Conservation (phyloP, 1,140 invertebrate genomes). For the Drosophila asahinai region DNA sequence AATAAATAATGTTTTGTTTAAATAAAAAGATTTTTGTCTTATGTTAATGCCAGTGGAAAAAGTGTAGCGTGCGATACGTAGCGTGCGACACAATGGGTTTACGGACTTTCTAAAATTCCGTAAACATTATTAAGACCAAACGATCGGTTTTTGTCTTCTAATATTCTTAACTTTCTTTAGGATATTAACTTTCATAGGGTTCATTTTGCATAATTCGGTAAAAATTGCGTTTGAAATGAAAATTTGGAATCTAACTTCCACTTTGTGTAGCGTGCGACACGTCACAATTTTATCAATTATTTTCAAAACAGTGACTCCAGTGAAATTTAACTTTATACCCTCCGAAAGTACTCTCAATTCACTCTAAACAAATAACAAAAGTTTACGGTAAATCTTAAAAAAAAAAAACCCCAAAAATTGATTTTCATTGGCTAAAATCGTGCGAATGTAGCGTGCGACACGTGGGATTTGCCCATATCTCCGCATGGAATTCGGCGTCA, state of each 20-base stretch:
- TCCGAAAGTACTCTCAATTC: slow-evolving; percentile 1
- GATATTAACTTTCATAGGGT: slow-evolving; percentile 1
- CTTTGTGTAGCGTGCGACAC: background rate
- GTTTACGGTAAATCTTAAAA: too few species aligned
- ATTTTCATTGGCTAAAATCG: too few species aligned
- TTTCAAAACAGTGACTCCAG: background rate
- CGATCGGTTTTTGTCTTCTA: background rate
- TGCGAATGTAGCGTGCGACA: slow-evolving; percentile 1
- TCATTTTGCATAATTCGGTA: background rate
- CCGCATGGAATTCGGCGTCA: too few species aligned
- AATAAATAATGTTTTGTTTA: too few species aligned
- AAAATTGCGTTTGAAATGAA: slow-evolving; percentile 2
- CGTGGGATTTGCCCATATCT: slow-evolving; percentile 2
- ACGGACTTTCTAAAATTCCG: too few species aligned
- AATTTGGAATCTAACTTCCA: background rate
- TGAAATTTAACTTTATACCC: background rate
- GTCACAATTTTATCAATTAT: background rate
- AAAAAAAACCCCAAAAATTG: too few species aligned
- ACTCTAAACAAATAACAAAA: background rate
- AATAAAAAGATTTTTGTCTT: too few species aligned
- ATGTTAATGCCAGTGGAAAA: too few species aligned
- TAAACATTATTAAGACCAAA: background rate
- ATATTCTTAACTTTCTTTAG: slow-evolving; percentile 1
- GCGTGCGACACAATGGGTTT: too few species aligned
- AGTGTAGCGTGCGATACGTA: too few species aligned